Percentiles rank a stretch among this genome's conserved stretches.
These are phyloP conservation scores for Bolborhynchus lineola DNA, from an alignment of 2,113 vertebrate genomes.

Conservation along the genomic window DNA sequence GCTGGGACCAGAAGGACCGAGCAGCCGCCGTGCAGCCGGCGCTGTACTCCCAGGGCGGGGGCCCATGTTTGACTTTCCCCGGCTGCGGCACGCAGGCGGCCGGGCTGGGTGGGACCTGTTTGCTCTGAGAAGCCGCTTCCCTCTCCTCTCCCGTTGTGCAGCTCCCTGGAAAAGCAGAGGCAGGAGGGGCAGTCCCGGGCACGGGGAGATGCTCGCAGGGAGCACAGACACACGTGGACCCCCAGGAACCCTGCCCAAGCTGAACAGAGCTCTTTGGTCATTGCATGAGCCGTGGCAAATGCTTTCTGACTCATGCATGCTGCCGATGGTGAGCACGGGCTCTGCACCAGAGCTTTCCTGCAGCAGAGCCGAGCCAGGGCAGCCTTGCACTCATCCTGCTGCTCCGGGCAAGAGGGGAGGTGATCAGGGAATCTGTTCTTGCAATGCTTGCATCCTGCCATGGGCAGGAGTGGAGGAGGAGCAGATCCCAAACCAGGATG, in stretches of 20 bases:
- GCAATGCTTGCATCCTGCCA: background rate
- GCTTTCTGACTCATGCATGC: rapidly evolving
- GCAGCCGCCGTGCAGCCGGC: background rate
- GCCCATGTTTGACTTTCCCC: slow-evolving; percentile 64
- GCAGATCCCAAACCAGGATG: background rate
- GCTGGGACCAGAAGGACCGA: background rate
- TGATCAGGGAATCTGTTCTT: background rate
- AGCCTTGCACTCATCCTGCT: background rate
- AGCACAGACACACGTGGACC: rapidly evolving
- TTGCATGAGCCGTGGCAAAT: background rate
- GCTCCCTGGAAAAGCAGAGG: background rate
- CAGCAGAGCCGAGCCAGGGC: background rate
- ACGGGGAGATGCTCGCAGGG: rapidly evolving
- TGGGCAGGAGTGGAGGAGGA: rapidly evolving
- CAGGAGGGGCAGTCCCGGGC: background rate
- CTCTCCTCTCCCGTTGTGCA: background rate
- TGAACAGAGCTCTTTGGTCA: rapidly evolving
- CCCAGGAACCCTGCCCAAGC: background rate
- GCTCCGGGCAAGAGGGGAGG: background rate
- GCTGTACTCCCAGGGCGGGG: slow-evolving; percentile 63
- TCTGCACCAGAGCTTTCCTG: background rate
- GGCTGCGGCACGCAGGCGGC: background rate
- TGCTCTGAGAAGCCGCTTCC: slow-evolving; percentile 9
- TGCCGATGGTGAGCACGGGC: background rate
- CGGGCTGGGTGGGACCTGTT: slow-evolving; percentile 60